Conservation (phyloP, 1,140 invertebrate genomes). For the Odontomachus brunneus region DNA sequence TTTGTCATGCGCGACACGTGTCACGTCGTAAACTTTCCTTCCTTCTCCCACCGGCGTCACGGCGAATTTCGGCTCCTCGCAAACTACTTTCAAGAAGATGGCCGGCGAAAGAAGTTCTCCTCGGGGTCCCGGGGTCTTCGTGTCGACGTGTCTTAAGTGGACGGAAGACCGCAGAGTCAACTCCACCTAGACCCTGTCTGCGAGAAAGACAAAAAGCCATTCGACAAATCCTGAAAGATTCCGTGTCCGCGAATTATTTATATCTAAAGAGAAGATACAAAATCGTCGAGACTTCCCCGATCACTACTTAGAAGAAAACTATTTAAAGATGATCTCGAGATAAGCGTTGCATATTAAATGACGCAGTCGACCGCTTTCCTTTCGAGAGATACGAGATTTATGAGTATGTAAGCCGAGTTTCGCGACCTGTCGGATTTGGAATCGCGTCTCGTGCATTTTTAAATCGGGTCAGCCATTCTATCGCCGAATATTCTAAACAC, state of each 20-base stretch:
- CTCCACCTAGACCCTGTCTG: background rate
- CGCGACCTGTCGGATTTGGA: background rate
- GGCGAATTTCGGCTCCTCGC: conserved; percentile 60
- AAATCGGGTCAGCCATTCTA: conserved; percentile 13
- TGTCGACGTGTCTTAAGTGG: conserved; percentile 58
- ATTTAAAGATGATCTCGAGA: too few relatives aligned
- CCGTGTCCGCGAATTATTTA: background rate
- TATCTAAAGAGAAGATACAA: too few relatives aligned
- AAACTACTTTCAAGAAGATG: conserved; percentile 40
- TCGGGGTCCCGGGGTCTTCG: background rate
- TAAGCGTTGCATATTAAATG: background rate
- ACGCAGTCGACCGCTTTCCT: background rate
- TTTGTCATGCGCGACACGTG: conserved; percentile 74
- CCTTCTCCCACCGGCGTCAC: conserved; percentile 23
- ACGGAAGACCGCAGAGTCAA: conserved; percentile 11
- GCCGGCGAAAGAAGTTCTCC: conserved; percentile 47
- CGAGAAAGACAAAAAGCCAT: background rate
- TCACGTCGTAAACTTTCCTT: conserved; percentile 74
- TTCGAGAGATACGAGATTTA: background rate
- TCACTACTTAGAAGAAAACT: too few relatives aligned
- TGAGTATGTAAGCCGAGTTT: background rate
- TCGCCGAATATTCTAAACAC: background rate
- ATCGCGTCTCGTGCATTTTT: conserved; percentile 28
- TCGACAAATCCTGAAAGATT: background rate
- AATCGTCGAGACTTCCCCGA: too few relatives aligned